phyloP scores from a whole-genome alignment of 2,888 invertebrate species.

The Callinectes sapidus region DNA sequence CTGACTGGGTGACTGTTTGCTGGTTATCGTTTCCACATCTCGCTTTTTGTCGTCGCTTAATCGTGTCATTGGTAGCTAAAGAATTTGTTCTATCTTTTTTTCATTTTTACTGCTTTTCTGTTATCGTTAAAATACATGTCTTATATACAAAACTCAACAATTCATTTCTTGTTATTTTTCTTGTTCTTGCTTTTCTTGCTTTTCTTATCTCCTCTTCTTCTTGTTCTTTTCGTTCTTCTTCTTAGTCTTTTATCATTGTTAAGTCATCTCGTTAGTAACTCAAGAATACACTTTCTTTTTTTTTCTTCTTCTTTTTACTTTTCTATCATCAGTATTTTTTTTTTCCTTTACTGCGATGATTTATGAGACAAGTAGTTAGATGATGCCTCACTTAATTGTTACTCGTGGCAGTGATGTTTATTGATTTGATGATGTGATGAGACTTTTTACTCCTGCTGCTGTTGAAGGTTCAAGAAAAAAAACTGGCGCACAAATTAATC shows the following conservation, averaged over 20 bases:
- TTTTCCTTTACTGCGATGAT: not conserved
- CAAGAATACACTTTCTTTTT: not conserved
- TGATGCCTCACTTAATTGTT: not conserved
- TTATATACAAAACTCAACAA: too few species aligned
- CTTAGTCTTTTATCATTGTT: too few species aligned
- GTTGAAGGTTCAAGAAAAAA: not conserved
- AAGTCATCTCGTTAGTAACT: not conserved
- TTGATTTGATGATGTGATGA: not conserved
- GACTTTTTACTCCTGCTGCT: not conserved
- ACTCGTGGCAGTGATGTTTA: not conserved
- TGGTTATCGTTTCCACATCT: not conserved
- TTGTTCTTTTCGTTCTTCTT: too few species aligned
- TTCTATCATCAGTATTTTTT: not conserved
- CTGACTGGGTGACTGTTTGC: not conserved
- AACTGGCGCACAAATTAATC: not conserved
- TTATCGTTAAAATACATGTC: not conserved
- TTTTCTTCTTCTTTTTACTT: not conserved
- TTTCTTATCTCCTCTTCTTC: too few species aligned
- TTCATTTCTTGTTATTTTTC: too few species aligned
- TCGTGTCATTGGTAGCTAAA: not conserved
- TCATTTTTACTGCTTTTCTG: not conserved
- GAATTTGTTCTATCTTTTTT: not conserved
- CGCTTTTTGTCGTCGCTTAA: not conserved
- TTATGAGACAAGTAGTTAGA: not conserved
- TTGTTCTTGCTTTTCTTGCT: too few species aligned